Evolutionary conservation across 2,797 vertebrate genomes (phyloP).

Genomic region (Serranus cabrilla): DNA sequence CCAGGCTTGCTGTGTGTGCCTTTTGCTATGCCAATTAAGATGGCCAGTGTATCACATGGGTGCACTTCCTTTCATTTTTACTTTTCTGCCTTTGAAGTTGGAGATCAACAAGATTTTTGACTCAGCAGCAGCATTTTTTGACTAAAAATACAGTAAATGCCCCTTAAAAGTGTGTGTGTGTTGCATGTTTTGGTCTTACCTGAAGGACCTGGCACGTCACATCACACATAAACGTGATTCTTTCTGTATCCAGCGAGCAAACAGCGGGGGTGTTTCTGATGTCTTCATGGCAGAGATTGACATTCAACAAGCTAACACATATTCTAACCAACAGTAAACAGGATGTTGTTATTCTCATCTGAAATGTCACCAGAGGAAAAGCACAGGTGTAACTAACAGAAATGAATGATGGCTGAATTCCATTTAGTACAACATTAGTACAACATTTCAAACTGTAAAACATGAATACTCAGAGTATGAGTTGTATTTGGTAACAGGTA

Average conservation of each 20-base stretch:
- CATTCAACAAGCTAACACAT: neutral
- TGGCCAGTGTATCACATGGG: neutral
- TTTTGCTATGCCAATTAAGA: conserved; percentile 32
- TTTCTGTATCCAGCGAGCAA: neutral
- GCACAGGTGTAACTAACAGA: neutral
- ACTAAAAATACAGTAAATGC: neutral
- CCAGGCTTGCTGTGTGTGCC: conserved; percentile 24
- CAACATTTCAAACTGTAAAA: neutral
- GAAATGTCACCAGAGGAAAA: neutral
- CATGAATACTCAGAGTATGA: neutral
- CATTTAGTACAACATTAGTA: too few relatives aligned
- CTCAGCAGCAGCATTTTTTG: neutral
- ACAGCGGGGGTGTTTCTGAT: neutral
- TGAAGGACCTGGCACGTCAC: neutral
- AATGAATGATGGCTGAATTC: neutral
- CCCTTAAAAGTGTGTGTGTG: neutral
- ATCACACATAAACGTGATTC: conserved; percentile 1
- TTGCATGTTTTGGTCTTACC: neutral
- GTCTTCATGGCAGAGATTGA: neutral
- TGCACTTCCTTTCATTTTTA: conserved; percentile 2
- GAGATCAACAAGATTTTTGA: conserved; percentile 9
- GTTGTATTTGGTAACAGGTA: neutral
- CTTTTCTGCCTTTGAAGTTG: neutral
- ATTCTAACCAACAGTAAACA: neutral
- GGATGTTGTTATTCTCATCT: neutral